Conservation (phyloP, 2,888 invertebrate species). For the Cacoxenus indagator region DNA sequence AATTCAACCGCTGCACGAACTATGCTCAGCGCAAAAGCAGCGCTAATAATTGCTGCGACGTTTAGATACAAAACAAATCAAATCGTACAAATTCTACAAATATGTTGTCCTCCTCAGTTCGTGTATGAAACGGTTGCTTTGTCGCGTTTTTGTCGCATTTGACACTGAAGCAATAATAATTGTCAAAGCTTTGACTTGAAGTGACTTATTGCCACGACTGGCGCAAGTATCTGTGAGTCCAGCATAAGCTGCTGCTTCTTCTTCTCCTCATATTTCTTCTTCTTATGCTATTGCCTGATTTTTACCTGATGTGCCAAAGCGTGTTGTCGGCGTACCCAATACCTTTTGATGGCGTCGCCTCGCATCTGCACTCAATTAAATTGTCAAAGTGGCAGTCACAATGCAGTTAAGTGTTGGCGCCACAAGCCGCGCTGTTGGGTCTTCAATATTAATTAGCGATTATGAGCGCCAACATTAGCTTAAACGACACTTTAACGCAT, state of each 20-base stretch:
- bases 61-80: neutral
- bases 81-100: constrained; percentile 28
- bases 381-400: constrained; percentile 45
- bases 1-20: neutral
- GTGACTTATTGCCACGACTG: constrained; percentile 46
- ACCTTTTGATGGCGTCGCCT: constrained; percentile 38
- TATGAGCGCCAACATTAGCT: constrained; percentile 13
- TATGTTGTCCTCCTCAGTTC: constrained; percentile 9
- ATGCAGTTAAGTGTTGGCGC: constrained; percentile 39
- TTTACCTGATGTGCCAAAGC: constrained; percentile 12
- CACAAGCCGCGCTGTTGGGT: constrained; percentile 33
- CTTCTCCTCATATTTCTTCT: too few relatives aligned
- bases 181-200: constrained; percentile 58
- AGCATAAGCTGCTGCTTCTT: neutral
- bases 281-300: neutral
- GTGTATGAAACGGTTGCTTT: constrained; percentile 28
- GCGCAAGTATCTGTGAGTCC: neutral
- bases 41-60: constrained; percentile 8
- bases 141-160: constrained; percentile 35
- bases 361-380: constrained; percentile 47
- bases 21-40: constrained; percentile 43
- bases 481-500: neutral
- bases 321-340: constrained; percentile 12
- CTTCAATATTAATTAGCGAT: constrained; percentile 52
- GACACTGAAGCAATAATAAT: constrained; percentile 61